Evolutionary conservation across 2,888 invertebrate species (phyloP).

Genomic region (Lampropteryx suffumata): DNA sequence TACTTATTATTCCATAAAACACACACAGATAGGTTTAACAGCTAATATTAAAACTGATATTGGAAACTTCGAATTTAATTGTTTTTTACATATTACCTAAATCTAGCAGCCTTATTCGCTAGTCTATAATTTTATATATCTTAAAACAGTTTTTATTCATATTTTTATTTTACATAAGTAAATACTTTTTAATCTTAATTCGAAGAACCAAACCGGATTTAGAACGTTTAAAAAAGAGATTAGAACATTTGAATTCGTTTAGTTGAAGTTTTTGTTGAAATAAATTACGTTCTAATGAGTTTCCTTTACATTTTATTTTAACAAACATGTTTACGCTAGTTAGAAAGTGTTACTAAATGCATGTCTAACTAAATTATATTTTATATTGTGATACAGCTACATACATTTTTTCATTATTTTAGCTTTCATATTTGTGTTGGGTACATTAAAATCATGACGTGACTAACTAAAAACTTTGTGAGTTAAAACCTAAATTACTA

Average conservation of each 20-base stretch:
- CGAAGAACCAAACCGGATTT: conserved; percentile 1
- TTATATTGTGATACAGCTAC: conserved; percentile 3
- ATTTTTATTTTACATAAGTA: too few relatives aligned
- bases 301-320: neutral
- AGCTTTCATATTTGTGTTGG: conserved; percentile 29
- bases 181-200: neutral
- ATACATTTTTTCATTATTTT: conserved; percentile 1
- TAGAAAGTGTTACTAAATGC: conserved; percentile 22
- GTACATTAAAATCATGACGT: conserved; percentile 34
- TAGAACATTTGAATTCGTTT: too few relatives aligned
- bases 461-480: conserved; percentile 36
- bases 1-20: conserved; percentile 2
- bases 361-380: conserved; percentile 13
- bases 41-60: neutral
- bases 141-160: too few relatives aligned
- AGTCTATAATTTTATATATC: too few relatives aligned
- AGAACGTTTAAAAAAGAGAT: neutral
- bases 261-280: too few relatives aligned
- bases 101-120: too few relatives aligned
- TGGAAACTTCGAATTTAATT: conserved; percentile 5
- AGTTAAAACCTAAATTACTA: conserved; percentile 1
- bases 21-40: conserved; percentile 9
- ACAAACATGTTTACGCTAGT: neutral
- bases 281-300: conserved; percentile 1
- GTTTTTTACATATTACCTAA: neutral